Evolutionary conservation across 2,113 vertebrate species (phyloP), one percentile per base, ranked within the genome.

Genomic region (Callospermophilus lateralis): DNA sequence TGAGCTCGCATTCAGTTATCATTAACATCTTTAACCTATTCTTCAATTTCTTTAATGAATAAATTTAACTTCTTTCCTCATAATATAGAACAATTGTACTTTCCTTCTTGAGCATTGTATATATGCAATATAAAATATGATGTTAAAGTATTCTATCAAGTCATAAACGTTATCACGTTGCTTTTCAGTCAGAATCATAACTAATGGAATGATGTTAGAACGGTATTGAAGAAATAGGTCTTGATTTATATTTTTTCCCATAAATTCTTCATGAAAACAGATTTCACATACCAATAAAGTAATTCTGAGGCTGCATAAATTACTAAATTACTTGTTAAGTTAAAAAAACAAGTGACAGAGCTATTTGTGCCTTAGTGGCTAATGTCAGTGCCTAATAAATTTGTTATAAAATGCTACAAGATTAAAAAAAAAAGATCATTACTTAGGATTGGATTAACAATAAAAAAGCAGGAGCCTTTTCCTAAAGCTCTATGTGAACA

Each of bases 401-500:
- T 98, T 98, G 97, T 98, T 98, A 95, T 97, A 97, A 97, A 98
- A 96, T 91, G 90, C 96, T 98, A 94, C 86, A 91, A 94, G 93
- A 97, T 98, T 98, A 34, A 68, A 63, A 83, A 97, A 78, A 97
- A 98, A 96, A 67, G 45, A 97, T 98, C 95, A 88, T 98, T 97
- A 97, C 91, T 98, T 98, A 98, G 97, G 26, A 89, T 96, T 88
- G 95, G 97, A 98, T 98, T 98, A 98, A 97, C 95, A 98, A 97
- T 97, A 98, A 98, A 97, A 97, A 98, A 98, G 94, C 96, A 97
- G 90, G 97, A 97, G 98, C 96, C 96, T 98, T 97, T 97, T 98
- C 90, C 96, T 97, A 93, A 98, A 97, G 86, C 97, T 96, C 63
- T 97, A 97, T 97, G 98, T 99, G 98, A 99, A 98, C 98, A 98